Conservation (phyloP, 37 sponge, comb jelly and placozoan species). For the Oopsacas minuta region DNA sequence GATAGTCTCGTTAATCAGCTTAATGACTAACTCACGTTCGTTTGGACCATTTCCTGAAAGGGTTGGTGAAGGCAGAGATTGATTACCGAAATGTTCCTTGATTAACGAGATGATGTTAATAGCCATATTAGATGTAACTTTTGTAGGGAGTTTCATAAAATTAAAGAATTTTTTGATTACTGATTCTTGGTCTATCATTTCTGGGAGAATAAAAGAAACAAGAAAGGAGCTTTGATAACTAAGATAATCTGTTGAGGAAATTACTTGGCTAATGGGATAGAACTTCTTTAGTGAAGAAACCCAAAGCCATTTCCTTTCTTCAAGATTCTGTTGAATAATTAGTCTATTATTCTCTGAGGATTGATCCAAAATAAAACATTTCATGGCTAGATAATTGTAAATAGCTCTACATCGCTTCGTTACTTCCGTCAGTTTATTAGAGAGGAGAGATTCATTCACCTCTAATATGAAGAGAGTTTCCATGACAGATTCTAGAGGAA, state of each 20-base stretch:
- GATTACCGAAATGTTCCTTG: neutral
- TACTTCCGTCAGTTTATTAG: neutral
- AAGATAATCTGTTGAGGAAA: neutral
- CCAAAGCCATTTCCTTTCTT: neutral
- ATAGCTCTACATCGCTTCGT: neutral
- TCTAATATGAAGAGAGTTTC: neutral
- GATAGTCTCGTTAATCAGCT: neutral
- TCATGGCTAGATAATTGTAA: neutral
- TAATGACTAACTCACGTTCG: neutral
- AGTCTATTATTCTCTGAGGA: neutral
- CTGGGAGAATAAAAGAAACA: neutral
- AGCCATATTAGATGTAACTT: neutral
- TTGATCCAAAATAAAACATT: neutral
- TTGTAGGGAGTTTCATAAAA: neutral
- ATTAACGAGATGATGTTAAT: neutral
- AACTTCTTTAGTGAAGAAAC: neutral
- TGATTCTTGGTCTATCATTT: neutral
- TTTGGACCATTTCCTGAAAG: neutral
- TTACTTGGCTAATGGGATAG: neutral
- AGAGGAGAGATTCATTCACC: neutral
- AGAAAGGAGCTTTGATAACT: neutral
- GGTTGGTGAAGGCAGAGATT: neutral
- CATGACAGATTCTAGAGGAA: neutral
- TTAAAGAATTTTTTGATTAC: neutral
- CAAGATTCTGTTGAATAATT: neutral